Evolutionary conservation across 1,140 invertebrate species (phyloP).

Genomic region (Hypsibius dujardini): DNA sequence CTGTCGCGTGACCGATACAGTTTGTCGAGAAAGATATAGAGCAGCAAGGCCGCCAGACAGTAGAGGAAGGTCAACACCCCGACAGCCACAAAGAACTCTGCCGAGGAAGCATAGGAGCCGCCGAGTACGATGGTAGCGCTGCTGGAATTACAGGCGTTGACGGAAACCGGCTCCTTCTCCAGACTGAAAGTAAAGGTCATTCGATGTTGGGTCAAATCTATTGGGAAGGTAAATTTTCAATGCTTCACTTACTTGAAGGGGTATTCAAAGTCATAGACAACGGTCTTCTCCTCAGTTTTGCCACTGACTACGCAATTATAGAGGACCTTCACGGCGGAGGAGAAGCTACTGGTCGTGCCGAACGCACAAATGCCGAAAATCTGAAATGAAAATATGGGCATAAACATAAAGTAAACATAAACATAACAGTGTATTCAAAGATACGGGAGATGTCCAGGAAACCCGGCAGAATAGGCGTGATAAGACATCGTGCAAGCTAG

Average conservation of each 20-base stretch:
- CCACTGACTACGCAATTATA: constrained; percentile 12
- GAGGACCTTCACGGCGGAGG: constrained; percentile 28
- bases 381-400: constrained; percentile 26
- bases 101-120: constrained; percentile 33
- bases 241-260: constrained; percentile 33
- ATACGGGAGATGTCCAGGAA: too few species aligned
- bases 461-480: too few species aligned
- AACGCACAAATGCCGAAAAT: constrained; percentile 44
- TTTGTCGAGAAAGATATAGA: constrained; percentile 44
- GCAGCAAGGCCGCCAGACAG: constrained; percentile 38
- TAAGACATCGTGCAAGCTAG: too few species aligned
- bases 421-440: too few species aligned
- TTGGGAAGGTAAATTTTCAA: too few species aligned
- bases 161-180: not conserved
- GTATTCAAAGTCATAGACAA: constrained; percentile 29
- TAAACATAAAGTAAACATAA: not conserved
- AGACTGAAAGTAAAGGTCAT: constrained; percentile 18
- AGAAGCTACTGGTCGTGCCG: constrained; percentile 39
- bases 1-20: constrained; percentile 41
- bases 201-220: too few species aligned
- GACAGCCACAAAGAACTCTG: constrained; percentile 49
- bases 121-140: constrained; percentile 9
- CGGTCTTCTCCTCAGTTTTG: not conserved
- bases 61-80: constrained; percentile 50
- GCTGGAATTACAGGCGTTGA: not conserved